Conservation (phyloP, 2,113 vertebrate species). For the Cariama cristata region DNA sequence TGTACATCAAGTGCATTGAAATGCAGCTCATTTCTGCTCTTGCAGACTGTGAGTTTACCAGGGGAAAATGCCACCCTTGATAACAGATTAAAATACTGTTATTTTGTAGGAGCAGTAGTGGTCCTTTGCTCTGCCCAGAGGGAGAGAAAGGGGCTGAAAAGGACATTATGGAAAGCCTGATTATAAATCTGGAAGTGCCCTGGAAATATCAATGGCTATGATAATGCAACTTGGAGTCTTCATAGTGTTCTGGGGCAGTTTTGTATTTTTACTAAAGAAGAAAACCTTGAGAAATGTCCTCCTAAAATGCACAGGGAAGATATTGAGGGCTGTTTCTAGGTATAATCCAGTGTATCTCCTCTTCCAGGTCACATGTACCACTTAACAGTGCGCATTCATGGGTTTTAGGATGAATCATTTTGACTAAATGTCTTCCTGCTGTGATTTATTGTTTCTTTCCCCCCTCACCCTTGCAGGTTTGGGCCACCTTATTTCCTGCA, state of each 20-base stretch:
- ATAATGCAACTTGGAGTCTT: background rate
- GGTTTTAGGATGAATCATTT: background rate
- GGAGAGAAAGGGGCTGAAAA: background rate
- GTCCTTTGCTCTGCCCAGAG: background rate
- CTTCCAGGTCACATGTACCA: background rate
- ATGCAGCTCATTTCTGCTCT: background rate
- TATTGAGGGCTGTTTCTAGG: background rate
- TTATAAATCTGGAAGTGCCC: background rate
- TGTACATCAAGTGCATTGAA: background rate
- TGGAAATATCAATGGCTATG: background rate
- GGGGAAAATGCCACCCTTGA: background rate
- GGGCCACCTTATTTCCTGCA: constrained; percentile 97
- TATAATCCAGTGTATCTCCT: background rate
- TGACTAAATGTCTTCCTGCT: background rate
- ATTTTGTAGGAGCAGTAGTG: background rate
- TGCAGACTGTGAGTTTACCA: background rate
- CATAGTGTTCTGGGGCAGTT: rapidly evolving
- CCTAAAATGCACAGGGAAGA: background rate
- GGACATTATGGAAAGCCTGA: background rate
- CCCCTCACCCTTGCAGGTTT: constrained; percentile 77
- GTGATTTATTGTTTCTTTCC: background rate
- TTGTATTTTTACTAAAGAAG: background rate
- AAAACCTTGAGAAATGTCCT: background rate
- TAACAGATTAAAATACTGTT: background rate
- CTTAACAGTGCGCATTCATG: background rate